A percentile compares a stretch with the other conserved stretches of the same genome.
These are phyloP conservation scores for Scatophagus argus DNA, from an alignment of 2,113 vertebrate genomes.

Conservation along the genomic window DNA sequence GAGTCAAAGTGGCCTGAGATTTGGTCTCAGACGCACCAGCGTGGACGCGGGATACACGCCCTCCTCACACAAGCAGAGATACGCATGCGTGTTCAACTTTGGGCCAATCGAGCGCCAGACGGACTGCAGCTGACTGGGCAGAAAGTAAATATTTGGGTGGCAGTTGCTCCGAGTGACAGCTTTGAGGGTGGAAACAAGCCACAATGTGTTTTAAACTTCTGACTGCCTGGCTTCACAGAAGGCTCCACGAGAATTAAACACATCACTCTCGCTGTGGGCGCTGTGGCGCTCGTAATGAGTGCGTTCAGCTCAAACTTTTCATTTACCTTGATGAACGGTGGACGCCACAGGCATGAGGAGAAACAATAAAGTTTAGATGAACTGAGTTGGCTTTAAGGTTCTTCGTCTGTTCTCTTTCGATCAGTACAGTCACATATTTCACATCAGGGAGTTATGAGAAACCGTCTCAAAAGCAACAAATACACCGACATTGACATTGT, in stretches of 20 bases:
- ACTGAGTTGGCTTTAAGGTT: not conserved
- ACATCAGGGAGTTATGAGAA: not conserved
- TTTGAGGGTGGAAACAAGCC: conserved; percentile 3
- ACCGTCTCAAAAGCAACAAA: not conserved
- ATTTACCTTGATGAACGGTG: conserved; percentile 63
- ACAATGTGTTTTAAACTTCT: conserved; percentile 14
- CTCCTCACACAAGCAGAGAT: conserved; percentile 49
- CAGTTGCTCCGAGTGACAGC: conserved; percentile 29
- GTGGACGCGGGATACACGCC: conserved; percentile 5
- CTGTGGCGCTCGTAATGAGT: conserved; percentile 61
- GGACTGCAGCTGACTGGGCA: conserved; percentile 10
- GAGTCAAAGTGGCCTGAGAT: conserved; percentile 21
- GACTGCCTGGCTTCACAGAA: conserved; percentile 17
- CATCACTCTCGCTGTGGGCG: conserved; percentile 57
- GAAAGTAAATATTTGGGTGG: conserved; percentile 58
- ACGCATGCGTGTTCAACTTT: conserved; percentile 32
- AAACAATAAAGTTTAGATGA: conserved; percentile 39
- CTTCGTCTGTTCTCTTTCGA: not conserved
- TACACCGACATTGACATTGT: not conserved
- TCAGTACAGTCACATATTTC: not conserved
- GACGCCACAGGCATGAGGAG: conserved; percentile 51
- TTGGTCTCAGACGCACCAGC: conserved; percentile 26
- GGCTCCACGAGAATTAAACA: conserved; percentile 54
- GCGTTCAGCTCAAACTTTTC: conserved; percentile 50
- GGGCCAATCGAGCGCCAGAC: not conserved